phyloP scores from a whole-genome alignment of 2,797 vertebrate genomes.

The Eulemur mongoz region DNA sequence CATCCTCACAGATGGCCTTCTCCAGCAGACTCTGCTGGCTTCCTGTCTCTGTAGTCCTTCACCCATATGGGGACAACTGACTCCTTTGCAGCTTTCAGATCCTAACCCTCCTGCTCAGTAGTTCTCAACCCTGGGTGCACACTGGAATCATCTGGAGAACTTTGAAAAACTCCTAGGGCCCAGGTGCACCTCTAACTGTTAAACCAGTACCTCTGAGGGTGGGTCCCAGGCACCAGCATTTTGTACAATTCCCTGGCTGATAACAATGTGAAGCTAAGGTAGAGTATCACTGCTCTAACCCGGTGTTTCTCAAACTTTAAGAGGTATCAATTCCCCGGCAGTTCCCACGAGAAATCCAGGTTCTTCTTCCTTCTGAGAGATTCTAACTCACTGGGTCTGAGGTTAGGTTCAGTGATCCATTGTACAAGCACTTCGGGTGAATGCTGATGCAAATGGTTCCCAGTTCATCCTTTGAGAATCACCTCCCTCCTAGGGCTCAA shows the following conservation, averaged over 20 bases:
- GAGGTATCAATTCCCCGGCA: background rate
- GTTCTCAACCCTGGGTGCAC: background rate
- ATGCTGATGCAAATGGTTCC: background rate
- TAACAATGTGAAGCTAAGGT: background rate
- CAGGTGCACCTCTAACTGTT: background rate
- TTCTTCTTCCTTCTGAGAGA: background rate
- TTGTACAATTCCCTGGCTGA: background rate
- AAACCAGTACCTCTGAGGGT: background rate
- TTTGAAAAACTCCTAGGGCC: background rate
- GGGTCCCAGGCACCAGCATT: background rate
- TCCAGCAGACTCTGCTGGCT: background rate
- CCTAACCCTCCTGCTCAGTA: background rate
- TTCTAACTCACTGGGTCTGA: background rate
- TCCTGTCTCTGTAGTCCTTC: background rate
- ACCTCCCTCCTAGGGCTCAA: background rate
- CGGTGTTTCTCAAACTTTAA: background rate
- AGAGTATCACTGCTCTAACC: background rate
- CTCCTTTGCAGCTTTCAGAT: background rate
- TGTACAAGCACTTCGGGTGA: background rate
- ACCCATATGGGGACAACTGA: background rate
- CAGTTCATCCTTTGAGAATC: background rate
- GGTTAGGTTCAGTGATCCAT: background rate
- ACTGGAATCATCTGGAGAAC: background rate
- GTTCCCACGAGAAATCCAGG: background rate
- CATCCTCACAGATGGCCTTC: background rate